These are phyloP conservation scores for Tipula unca DNA, from an alignment of 2,888 invertebrate species.

Conservation along the genomic window DNA sequence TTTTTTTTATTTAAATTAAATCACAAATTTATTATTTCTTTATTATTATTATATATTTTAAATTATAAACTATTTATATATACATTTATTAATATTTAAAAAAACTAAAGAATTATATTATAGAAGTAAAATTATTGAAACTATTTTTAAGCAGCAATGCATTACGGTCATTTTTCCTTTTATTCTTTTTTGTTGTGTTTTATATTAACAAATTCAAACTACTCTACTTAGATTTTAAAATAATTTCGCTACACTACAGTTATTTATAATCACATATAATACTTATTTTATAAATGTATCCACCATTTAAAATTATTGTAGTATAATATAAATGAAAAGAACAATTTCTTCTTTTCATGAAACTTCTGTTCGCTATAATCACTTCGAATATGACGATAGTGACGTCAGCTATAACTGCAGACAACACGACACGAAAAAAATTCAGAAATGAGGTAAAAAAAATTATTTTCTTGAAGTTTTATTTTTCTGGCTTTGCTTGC, in stretches of 20 bases:
- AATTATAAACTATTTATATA: background rate
- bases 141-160: conserved; percentile 14
- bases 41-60: background rate
- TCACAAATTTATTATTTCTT: conserved; percentile 1
- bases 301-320: conserved; percentile 16
- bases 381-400: conserved; percentile 14
- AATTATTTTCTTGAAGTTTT: background rate
- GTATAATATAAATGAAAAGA: conserved; percentile 8
- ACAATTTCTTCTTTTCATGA: conserved; percentile 9
- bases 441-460: background rate
- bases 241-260: background rate
- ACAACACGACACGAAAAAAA: conserved; percentile 17
- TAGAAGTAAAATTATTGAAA: background rate
- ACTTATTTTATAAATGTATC: background rate
- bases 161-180: background rate
- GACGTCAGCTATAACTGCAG: conserved; percentile 19
- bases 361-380: background rate
- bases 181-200: background rate
- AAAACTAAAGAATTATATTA: background rate
- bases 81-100: background rate
- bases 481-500: background rate
- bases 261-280: conserved; percentile 14
- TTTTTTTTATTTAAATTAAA: background rate
- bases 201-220: conserved; percentile 2
- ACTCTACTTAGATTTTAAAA: conserved; percentile 8